Percentiles rank a stretch among this genome's conserved stretches.
These are phyloP conservation scores for Hirtodrosophila alboralis DNA, from an alignment of 2,888 invertebrate genomes.

Conservation along the genomic window DNA sequence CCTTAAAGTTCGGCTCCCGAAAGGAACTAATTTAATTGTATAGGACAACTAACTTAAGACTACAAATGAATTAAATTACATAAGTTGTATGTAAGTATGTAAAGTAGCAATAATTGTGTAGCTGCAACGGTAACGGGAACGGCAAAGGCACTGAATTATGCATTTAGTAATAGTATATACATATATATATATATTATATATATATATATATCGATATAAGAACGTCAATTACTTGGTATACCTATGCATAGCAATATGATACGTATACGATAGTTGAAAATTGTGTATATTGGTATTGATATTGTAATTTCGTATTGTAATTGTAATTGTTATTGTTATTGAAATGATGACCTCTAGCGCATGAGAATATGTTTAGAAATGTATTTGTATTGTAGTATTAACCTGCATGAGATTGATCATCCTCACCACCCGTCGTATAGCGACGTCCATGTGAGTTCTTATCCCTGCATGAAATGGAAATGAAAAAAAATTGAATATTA, in stretches of 20 bases:
- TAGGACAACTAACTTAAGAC: slow-evolving; percentile 49
- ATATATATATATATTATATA: slow-evolving; percentile 35
- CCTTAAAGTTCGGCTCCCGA: slow-evolving; percentile 22
- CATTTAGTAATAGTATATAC: slow-evolving; percentile 26
- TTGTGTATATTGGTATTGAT: slow-evolving; percentile 7
- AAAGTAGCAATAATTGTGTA: slow-evolving; percentile 27
- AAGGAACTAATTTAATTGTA: slow-evolving; percentile 22
- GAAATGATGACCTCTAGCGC: slow-evolving; percentile 39
- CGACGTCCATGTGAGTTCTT: slow-evolving; percentile 92
- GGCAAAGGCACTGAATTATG: slow-evolving; percentile 48
- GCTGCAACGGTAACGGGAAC: slow-evolving; percentile 45
- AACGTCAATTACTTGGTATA: slow-evolving; percentile 64
- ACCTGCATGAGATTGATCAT: slow-evolving; percentile 92
- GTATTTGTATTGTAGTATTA: slow-evolving; percentile 65
- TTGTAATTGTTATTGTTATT: slow-evolving; percentile 20
- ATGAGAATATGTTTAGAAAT: slow-evolving; percentile 27
- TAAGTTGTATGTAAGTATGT: slow-evolving; percentile 15
- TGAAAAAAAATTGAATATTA: not conserved
- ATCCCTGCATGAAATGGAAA: slow-evolving; percentile 86
- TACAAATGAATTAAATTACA: slow-evolving; percentile 44
- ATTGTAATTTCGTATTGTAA: slow-evolving; percentile 4
- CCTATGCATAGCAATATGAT: slow-evolving; percentile 55
- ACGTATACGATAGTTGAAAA: slow-evolving; percentile 39
- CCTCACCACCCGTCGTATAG: slow-evolving; percentile 89
- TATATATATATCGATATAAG: slow-evolving; percentile 34